These are phyloP conservation scores for Hippocampus mohnikei DNA, from an alignment of 2,113 vertebrate species.

Conservation along the genomic window DNA sequence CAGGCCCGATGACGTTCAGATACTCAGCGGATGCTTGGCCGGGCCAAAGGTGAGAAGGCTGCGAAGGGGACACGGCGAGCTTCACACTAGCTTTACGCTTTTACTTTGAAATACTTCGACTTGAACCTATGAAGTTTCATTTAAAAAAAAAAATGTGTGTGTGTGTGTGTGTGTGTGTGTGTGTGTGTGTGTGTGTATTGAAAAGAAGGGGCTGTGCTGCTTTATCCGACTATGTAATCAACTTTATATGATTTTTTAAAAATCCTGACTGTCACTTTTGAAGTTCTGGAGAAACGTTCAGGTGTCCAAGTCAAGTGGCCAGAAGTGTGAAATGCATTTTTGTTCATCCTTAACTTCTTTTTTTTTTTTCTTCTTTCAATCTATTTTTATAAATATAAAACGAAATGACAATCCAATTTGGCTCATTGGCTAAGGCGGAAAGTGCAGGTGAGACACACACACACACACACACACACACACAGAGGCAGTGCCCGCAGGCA, in stretches of 20 bases:
- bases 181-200: too few relatives aligned
- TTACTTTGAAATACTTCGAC: background rate
- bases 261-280: background rate
- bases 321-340: background rate
- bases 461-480: background rate
- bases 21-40: slow-evolving; percentile 55
- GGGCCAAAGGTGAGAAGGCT: slow-evolving; percentile 55
- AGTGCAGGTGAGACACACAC: background rate
- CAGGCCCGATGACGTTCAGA: slow-evolving; percentile 57
- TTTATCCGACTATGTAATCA: background rate
- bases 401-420: background rate
- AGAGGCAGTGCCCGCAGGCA: background rate
- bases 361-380: background rate
- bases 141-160: too few relatives aligned
- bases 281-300: background rate
- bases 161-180: too few relatives aligned
- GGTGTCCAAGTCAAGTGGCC: background rate
- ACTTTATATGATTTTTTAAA: background rate
- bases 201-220: background rate
- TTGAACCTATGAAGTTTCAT: too few relatives aligned
- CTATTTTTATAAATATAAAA: background rate
- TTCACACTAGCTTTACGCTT: background rate
- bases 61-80: slow-evolving; percentile 38
- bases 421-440: background rate
- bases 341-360: background rate